These are phyloP conservation scores for Carettochelys insculpta DNA, from an alignment of 2,113 vertebrate species.

Conservation along the genomic window DNA sequence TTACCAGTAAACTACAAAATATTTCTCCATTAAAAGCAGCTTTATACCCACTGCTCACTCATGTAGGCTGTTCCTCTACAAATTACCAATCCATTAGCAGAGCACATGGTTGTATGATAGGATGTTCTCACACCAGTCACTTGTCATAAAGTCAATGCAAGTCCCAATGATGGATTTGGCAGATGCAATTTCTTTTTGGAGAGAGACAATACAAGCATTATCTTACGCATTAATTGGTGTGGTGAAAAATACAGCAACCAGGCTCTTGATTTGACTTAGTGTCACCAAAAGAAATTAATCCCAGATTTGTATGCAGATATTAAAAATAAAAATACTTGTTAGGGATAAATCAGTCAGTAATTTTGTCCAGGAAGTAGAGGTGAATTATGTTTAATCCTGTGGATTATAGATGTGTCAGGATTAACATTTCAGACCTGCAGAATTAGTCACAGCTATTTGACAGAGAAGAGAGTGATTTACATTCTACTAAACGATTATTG, in stretches of 20 bases:
- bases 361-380: background rate
- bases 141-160: slow-evolving; percentile 41
- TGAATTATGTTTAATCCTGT: background rate
- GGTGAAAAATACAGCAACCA: background rate
- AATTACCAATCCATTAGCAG: slow-evolving; percentile 29
- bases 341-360: background rate
- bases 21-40: background rate
- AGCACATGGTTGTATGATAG: background rate
- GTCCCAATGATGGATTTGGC: slow-evolving; percentile 17
- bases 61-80: background rate
- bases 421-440: background rate
- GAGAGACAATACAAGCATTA: slow-evolving; percentile 34
- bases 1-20: background rate
- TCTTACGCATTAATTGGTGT: background rate
- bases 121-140: background rate
- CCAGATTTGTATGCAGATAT: background rate
- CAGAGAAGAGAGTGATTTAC: background rate
- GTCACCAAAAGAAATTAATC: background rate
- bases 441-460: slow-evolving; percentile 30
- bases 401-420: slow-evolving; percentile 1
- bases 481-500: slow-evolving; percentile 14
- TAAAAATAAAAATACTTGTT: background rate
- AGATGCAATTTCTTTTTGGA: slow-evolving; percentile 36
- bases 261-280: slow-evolving; percentile 8
- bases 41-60: background rate